Evolutionary conservation across 2,797 vertebrate genomes (phyloP), one percentile per base, ranked within the genome.

Genomic region (Enteromius trimaculatus): DNA sequence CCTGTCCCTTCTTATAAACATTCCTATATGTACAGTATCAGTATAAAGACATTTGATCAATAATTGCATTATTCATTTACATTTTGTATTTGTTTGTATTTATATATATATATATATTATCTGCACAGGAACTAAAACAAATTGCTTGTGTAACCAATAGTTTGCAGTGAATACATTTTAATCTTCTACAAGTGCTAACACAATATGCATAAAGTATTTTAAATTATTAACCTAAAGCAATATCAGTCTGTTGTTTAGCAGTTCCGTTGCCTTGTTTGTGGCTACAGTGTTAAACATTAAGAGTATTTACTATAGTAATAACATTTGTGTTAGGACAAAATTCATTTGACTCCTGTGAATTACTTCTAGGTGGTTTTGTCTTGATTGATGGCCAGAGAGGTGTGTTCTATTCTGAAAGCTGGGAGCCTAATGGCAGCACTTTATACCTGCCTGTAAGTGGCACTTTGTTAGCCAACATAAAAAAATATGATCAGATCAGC

Each of bases 401-500:
- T 37, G 89, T 90, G 60, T 91, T 87, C 72, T 87, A 84, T 74
- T 90, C 91, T 0, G 90, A 92, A 77, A 86, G 77, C 42, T 92
- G 88, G 88, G 84, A 90, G 68, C 81, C 88, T 29, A 90, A 88
- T 82, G 90, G 90, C 13, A 90, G 87, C 88, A 91, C 91, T 1
- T 82, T 92, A 39, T 91, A 89, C 62, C 79, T 85, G 19, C 90
- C 90, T 1, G 74, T 92, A 19, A 81, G 68, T 9, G 89, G 87
- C 16, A 87, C 83, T 23, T 79, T 91, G 6, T 79, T 92, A 55
- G 88, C 87, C 44, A 92, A 92, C 82, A 81, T 91, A 21, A 86
- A 88, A 80, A 92, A 89, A 68, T 92, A 92, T 64, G 91, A 92
- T 75, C 91, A 92, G 86, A 88, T 92, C 86, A 92, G 88, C 74